phyloP scores from a whole-genome alignment of 1,140 invertebrate genomes.

The Cryptotermes secundus region DNA sequence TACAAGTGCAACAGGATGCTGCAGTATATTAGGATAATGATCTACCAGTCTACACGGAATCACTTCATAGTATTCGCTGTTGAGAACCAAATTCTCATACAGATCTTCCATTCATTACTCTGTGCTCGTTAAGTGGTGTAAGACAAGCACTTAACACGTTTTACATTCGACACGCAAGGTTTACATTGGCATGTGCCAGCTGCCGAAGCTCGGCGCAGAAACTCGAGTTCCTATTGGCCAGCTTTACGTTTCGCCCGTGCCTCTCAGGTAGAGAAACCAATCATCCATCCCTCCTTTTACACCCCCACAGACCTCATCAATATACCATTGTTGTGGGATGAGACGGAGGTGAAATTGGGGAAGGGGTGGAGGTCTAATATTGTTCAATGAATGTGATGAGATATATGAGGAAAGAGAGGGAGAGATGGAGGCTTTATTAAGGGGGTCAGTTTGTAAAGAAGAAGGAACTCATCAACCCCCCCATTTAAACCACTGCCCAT shows the following conservation, averaged over 20 bases:
- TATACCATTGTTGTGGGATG: background rate
- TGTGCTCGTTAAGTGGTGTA: too few relatives aligned
- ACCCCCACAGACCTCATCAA: background rate
- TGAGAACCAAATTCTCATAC: too few relatives aligned
- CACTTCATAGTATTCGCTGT: too few relatives aligned
- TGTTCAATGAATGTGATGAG: background rate
- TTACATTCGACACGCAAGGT: background rate
- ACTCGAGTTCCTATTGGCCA: background rate
- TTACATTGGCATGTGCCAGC: background rate
- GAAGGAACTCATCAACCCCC: background rate
- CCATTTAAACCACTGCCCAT: background rate
- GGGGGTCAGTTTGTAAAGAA: constrained; percentile 3
- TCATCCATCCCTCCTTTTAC: background rate
- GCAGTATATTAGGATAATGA: too few relatives aligned
- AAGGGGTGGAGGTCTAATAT: background rate
- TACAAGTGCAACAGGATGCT: too few relatives aligned
- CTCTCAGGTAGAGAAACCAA: background rate
- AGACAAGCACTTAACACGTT: background rate
- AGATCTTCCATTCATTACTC: too few relatives aligned
- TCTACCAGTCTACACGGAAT: too few relatives aligned
- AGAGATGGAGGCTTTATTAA: background rate
- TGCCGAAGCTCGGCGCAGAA: background rate
- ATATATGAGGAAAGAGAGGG: background rate
- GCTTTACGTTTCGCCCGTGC: background rate
- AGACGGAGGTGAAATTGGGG: background rate